Evolutionary conservation across 2,797 vertebrate species (phyloP).

Genomic region (Eospalax fontanierii): DNA sequence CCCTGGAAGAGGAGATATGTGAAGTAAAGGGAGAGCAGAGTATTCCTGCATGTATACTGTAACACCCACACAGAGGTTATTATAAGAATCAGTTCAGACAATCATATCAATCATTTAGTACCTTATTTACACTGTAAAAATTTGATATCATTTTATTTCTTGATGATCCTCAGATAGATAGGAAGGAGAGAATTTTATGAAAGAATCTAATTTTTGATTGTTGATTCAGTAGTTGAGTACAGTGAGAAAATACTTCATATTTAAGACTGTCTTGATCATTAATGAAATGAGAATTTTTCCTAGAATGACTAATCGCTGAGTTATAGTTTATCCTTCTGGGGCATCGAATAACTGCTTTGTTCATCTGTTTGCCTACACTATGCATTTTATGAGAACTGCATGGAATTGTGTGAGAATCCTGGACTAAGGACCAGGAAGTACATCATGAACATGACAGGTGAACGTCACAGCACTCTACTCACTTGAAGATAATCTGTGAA

Average conservation of each 20-base stretch:
- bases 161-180: background rate
- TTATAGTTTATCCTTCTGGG: background rate
- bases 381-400: background rate
- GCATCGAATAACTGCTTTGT: background rate
- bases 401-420: background rate
- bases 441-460: background rate
- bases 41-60: too few species aligned
- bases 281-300: background rate
- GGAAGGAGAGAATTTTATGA: background rate
- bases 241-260: background rate
- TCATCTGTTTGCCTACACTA: background rate
- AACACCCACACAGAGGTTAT: background rate
- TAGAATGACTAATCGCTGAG: too few species aligned
- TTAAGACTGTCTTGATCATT: background rate
- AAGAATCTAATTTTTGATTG: background rate
- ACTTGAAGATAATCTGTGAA: constrained; percentile 35
- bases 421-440: background rate
- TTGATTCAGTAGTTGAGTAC: background rate
- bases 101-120: background rate
- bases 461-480: constrained; percentile 50
- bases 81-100: background rate
- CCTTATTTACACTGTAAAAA: background rate
- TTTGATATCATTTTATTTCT: background rate
- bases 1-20: background rate
- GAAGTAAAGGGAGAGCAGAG: background rate